These are phyloP conservation scores for Sorex maritimensis DNA, from an alignment of 2,797 vertebrate genomes.

Conservation along the genomic window DNA sequence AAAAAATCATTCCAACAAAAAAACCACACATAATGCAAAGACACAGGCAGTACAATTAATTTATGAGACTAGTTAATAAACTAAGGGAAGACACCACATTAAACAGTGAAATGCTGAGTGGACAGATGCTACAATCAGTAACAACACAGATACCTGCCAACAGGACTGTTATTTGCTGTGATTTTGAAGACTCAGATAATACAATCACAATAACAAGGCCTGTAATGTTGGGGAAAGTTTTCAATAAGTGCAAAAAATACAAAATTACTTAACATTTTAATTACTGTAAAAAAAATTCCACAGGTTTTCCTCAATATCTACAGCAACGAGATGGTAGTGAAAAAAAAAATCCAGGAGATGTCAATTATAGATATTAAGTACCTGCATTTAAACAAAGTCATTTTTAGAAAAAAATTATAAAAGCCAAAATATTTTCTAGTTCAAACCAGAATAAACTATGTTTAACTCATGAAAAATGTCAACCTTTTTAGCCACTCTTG, in stretches of 20 bases:
- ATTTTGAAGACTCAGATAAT: background rate
- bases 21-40: background rate
- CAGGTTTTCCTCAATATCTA: background rate
- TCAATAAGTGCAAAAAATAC: background rate
- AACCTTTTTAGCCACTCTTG: slow-evolving; percentile 33
- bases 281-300: background rate
- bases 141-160: background rate
- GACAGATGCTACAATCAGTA: background rate
- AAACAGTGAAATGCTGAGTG: background rate
- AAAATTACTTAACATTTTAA: background rate
- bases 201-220: background rate
- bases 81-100: background rate
- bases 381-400: background rate
- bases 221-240: background rate
- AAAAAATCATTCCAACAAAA: background rate
- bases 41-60: background rate
- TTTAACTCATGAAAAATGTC: slow-evolving; percentile 54
- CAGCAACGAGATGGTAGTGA: slow-evolving; percentile 2
- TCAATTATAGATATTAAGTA: slow-evolving; percentile 24
- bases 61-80: background rate
- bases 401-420: background rate
- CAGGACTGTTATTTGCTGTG: background rate
- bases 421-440: slow-evolving; percentile 13
- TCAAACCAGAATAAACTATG: slow-evolving; percentile 39
- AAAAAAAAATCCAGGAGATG: background rate